Base-by-base conservation (phyloP, 1,140 invertebrate genomes). In the Papilio polyxenes region DNA sequence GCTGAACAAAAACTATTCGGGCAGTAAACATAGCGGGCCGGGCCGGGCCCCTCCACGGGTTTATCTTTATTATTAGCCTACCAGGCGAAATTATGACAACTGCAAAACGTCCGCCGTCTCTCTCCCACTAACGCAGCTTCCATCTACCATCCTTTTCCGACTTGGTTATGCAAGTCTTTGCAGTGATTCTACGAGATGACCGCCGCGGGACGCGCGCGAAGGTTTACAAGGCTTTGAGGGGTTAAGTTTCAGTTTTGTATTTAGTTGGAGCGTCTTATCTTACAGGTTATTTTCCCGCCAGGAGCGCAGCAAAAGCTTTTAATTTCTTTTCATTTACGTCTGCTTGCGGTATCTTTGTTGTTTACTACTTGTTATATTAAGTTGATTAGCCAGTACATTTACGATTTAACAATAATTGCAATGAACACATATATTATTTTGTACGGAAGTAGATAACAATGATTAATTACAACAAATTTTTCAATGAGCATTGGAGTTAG, bases 41-140 rank as follows among this genome's bases (percentile, higher is more conserved):
- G 81, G 78, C 79, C 83, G 56, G n/a, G 65, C 81, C 83, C 83
- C 86, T 82, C 86, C 82, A 85, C 84, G 74, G 83, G 85, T 90
- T 91, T 92, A 91, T 92, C 91, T 92, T 89, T 92, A 91, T 91
- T 92, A 91, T 92, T 90, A 91, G 89, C 91, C 90, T 90, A 87
- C 88, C 83, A 85, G 84, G 86, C 87, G 85, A 92, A 92, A 90
- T 92, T 92, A 92, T 92, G 91, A 92, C 90, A 89, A 92, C 91
- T 92, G 91, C 91, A 92, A 90, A 88, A 86, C 87, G 72, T 20
- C 84, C 87, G 65, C 84, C 53, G 53, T 87, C 87, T n/a, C 62
- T 80, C 85, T 40, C 81, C 8, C 65, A 49, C 81, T 40, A 15
- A 75, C 76, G 15, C 23, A 15, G 51, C 51, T n/a, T 13, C 15